These are phyloP conservation scores for Dryobotodes eremita DNA, from an alignment of 2,888 invertebrate genomes.

Conservation along the genomic window DNA sequence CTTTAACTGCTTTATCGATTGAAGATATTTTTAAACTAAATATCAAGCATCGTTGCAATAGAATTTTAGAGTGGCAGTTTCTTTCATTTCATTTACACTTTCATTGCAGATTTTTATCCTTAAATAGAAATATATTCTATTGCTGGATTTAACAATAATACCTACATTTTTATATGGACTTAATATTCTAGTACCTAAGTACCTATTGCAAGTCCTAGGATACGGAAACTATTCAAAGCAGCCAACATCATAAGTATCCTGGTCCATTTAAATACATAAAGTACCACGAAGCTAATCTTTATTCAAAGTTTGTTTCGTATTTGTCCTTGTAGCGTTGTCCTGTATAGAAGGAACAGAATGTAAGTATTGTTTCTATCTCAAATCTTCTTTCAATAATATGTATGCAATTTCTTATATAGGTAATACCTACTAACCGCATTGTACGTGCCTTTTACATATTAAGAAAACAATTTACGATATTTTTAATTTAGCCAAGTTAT, in stretches of 20 bases:
- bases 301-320: constrained; percentile 40
- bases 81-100: neutral
- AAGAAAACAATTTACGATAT: neutral
- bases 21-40: constrained; percentile 11
- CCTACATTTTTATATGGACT: neutral
- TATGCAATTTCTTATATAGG: neutral
- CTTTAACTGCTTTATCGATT: constrained; percentile 21
- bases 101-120: neutral
- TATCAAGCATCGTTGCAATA: neutral
- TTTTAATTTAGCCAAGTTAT: neutral
- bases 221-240: constrained; percentile 8
- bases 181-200: neutral
- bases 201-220: neutral
- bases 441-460: neutral
- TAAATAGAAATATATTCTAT: neutral
- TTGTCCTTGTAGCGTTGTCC: constrained; percentile 20
- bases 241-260: constrained; percentile 13
- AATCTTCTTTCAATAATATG: neutral
- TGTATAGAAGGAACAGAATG: constrained; percentile 19
- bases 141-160: neutral
- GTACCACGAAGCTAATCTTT: constrained; percentile 32
- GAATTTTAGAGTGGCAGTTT: neutral
- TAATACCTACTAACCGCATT: neutral
- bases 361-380: constrained; percentile 23
- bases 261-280: constrained; percentile 37